Conservation (phyloP, 2,113 vertebrate genomes). For the Lucifuga dentata region DNA sequence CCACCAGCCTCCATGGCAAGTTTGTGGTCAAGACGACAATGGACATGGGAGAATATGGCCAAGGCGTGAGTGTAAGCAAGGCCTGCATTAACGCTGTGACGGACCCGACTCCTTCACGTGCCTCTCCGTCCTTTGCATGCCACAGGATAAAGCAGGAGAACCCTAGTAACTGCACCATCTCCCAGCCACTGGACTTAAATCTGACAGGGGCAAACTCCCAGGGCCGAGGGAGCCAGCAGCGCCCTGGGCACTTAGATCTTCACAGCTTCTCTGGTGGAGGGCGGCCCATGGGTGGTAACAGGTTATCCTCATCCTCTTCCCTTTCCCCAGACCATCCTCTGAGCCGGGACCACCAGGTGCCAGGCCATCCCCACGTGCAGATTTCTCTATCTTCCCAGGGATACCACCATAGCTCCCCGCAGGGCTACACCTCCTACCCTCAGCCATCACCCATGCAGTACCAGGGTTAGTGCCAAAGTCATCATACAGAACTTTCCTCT, state of each 20-base stretch:
- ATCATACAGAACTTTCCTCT: conserved; percentile 6
- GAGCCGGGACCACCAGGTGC: conserved; percentile 86
- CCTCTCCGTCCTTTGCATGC: conserved; percentile 79
- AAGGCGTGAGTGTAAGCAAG: conserved; percentile 85
- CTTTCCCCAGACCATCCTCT: conserved; percentile 88
- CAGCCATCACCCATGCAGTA: conserved; percentile 86
- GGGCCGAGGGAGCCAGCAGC: conserved; percentile 82
- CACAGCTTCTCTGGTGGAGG: conserved; percentile 86
- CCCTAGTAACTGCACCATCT: conserved; percentile 84
- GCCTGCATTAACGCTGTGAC: conserved; percentile 69
- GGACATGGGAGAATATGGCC: conserved; percentile 89
- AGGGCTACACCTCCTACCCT: conserved; percentile 87
- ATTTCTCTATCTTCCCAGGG: conserved; percentile 85
- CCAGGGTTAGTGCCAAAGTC: conserved; percentile 88
- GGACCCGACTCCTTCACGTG: conserved; percentile 71
- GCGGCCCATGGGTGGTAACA: conserved; percentile 79
- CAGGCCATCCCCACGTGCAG: conserved; percentile 81
- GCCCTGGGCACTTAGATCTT: conserved; percentile 77
- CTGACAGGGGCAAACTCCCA: conserved; percentile 71
- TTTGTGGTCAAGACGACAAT: conserved; percentile 92
- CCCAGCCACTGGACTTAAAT: conserved; percentile 83
- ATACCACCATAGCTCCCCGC: conserved; percentile 83
- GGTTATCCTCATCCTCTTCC: conserved; percentile 87
- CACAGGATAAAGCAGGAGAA: conserved; percentile 94
- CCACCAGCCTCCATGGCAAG: conserved; percentile 88